A percentile compares a stretch with the other conserved stretches of the same genome.
These are phyloP conservation scores for Camptogramma bilineatum DNA, from an alignment of 2,888 invertebrate genomes.

Conservation along the genomic window DNA sequence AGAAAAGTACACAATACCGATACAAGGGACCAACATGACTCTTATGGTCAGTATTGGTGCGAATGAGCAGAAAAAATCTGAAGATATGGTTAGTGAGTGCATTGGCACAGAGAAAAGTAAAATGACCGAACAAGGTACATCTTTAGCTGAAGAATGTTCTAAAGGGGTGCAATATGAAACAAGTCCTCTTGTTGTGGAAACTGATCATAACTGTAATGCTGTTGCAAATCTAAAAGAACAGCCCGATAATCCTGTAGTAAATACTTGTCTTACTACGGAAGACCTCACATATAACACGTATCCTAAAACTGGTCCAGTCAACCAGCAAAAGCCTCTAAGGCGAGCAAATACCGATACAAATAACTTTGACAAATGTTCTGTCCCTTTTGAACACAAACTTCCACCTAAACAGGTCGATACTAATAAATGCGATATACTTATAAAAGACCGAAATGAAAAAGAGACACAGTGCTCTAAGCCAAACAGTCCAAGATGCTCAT, in stretches of 20 bases:
- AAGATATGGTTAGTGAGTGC: constrained; percentile 41
- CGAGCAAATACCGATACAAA: constrained; percentile 63
- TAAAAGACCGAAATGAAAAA: constrained; percentile 26
- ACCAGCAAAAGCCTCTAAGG: constrained; percentile 55
- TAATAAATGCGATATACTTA: constrained; percentile 4
- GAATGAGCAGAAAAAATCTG: constrained; percentile 33
- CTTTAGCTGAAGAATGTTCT: constrained; percentile 60
- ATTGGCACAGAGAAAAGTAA: constrained; percentile 53
- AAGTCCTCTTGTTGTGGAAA: constrained; percentile 14
- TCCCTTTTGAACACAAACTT: constrained; percentile 1
- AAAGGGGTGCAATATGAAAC: constrained; percentile 62
- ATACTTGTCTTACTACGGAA: constrained; percentile 36
- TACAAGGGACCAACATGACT: constrained; percentile 78
- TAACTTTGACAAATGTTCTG: constrained; percentile 39
- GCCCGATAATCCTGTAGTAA: constrained; percentile 29
- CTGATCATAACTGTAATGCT: constrained; percentile 36
- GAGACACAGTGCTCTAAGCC: constrained; percentile 27
- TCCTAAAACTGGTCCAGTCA: constrained; percentile 54
- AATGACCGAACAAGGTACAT: constrained; percentile 59
- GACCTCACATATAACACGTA: constrained; percentile 55
- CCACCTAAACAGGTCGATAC: constrained; percentile 15
- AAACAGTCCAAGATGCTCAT: constrained; percentile 21
- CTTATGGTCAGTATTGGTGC: constrained; percentile 63
- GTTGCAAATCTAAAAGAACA: constrained; percentile 12
- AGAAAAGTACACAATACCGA: constrained; percentile 69